Evolutionary conservation across 2,113 vertebrate species (phyloP), one percentile per base, ranked within the genome.

Genomic region (Mesocricetus auratus): DNA sequence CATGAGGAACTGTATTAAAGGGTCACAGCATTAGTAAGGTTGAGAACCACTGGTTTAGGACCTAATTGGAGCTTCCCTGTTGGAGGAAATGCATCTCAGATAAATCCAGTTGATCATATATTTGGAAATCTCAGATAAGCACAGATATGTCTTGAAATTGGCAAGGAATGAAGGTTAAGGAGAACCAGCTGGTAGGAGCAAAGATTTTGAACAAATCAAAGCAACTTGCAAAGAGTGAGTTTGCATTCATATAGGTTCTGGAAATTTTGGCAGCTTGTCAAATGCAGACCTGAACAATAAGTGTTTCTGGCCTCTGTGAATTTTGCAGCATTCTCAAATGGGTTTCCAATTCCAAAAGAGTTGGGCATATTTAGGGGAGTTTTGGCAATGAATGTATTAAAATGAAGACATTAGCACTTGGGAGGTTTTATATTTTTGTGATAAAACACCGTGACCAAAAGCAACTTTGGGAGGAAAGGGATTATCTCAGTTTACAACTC

Each of bases 301-400:
- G 91, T 17, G 0, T 36, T 60, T 96, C 53, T 89, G 73, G 60
- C 19, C 19, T 82, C 42, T 86, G 33, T 16, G 7, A 13, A 69
- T 31, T 50, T 97, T 88, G 17, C 31, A 86, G 85, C 42, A 89
- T 64, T 45, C n/a, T 90, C 62, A 94, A 95, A n/a, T 74, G 33
- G 31, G 42, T 75, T 94, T 50, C 22, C 26, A 78, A 89, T 68
- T 29, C 74, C 83, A 17, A 89, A 97, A 88, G 95, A 47, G 12
- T 79, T 21, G 66, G 39, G 73, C 33, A 74, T 7, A 12, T 69
- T 90, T 94, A 88, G 21, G 47, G 89, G 15, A 71, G 24, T 90
- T 95, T 86, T 47, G 24, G 53, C 33, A 73, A 50, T 87, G 26
- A 19, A 64, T 45, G 7, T 50, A 91, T 62, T 56, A 21, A 9